Conservation (phyloP, 2,797 vertebrate species). For the Xyrichtys novacula region DNA sequence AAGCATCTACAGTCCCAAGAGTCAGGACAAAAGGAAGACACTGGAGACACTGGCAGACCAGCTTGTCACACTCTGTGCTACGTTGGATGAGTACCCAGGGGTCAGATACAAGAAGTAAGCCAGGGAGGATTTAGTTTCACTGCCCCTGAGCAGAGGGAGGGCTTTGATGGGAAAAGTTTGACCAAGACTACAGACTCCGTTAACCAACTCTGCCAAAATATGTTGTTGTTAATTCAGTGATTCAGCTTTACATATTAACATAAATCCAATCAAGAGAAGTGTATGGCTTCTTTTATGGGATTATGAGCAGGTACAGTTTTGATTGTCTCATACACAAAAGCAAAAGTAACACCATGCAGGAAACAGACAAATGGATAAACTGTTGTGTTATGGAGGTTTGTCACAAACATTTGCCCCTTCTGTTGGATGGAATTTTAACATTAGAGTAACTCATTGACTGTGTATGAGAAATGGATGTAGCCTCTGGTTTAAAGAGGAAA, state of each 20-base stretch:
- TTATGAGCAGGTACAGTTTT: too few species aligned
- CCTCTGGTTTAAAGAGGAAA: too few species aligned
- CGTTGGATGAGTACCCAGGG: conserved; percentile 94
- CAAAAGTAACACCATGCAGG: too few species aligned
- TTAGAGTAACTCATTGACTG: too few species aligned
- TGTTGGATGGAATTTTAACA: too few species aligned
- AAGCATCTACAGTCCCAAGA: conserved; percentile 90
- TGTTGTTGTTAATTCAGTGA: not conserved
- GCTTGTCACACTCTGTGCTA: conserved; percentile 94
- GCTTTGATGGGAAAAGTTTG: conserved; percentile 25
- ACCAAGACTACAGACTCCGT: not conserved
- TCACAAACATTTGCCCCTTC: too few species aligned
- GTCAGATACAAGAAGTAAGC: conserved; percentile 92
- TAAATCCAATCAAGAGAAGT: not conserved
- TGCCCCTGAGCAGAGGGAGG: conserved; percentile 27
- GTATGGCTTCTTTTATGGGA: not conserved
- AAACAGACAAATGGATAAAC: not conserved
- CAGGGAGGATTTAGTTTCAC: conserved; percentile 36
- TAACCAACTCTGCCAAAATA: not conserved
- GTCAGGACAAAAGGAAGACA: conserved; percentile 83
- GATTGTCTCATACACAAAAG: too few species aligned
- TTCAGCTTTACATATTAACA: not conserved
- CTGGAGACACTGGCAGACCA: conserved; percentile 89
- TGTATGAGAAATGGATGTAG: too few species aligned
- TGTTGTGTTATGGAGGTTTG: not conserved